Evolutionary conservation across 2,113 vertebrate species (phyloP).

Genomic region (Otus sunia): DNA sequence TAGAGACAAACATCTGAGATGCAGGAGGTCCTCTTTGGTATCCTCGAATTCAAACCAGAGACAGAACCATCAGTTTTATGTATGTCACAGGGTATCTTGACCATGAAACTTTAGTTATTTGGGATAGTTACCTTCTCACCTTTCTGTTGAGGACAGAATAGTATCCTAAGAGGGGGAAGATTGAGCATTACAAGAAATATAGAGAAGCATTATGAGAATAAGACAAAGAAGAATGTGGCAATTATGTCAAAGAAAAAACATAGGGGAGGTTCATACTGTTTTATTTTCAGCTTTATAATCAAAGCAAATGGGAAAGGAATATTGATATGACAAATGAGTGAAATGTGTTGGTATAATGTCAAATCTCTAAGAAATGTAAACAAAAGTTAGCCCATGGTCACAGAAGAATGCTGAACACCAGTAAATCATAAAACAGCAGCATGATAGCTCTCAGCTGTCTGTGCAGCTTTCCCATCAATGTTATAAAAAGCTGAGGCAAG

Average conservation of each 20-base stretch:
- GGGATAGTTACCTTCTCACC: neutral
- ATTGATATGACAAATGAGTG: conserved; percentile 3
- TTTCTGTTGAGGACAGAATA: neutral
- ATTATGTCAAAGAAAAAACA: neutral
- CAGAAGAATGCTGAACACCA: neutral
- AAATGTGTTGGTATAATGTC: neutral
- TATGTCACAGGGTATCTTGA: neutral
- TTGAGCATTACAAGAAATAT: neutral
- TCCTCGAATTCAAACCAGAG: neutral
- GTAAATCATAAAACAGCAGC: neutral
- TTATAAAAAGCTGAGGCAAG: neutral
- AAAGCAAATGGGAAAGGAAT: neutral
- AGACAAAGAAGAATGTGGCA: neutral
- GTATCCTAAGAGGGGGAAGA: neutral
- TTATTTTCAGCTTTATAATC: conserved; percentile 33
- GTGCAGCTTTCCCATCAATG: neutral
- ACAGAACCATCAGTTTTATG: neutral
- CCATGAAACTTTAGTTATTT: neutral
- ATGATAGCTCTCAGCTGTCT: neutral
- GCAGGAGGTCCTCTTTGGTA: neutral
- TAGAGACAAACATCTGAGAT: neutral
- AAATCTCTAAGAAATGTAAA: conserved; percentile 28
- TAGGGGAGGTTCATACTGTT: neutral
- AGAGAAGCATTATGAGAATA: neutral
- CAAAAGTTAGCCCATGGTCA: neutral